Base-by-base conservation (phyloP, 1,140 invertebrate species). In the Bombus balteatus region DNA sequence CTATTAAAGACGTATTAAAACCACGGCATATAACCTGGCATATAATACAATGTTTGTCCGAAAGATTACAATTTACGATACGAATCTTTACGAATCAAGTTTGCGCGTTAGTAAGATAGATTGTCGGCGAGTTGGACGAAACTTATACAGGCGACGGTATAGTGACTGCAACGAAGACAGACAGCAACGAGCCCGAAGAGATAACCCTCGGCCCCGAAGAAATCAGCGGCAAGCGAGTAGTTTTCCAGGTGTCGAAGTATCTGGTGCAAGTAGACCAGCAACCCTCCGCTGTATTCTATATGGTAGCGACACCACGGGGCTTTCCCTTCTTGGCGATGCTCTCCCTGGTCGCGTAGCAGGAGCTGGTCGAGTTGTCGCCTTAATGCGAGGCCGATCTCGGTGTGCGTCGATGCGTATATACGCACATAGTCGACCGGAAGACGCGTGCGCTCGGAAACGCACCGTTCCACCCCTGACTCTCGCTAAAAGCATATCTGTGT, bases 401-500 rank as follows among this genome's bases (percentile, higher is more conserved):
- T 81, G 84, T 76, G 72, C 59, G 84, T 81, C 82, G 74, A 85
- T 71, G 87, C 86, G 80, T 84, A 86, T 73, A 82, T 82, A 89
- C 89, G 89, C 90, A 86, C 80, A 85, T 80, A 78, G 57, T n/a
- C 62, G 74, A 73, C 71, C 82, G 91, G 87, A 81, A 88, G 89
- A 88, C 81, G 88, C 90, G 91, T 91, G 90, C 88, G 89, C 90
- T 89, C 89, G 92, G 92, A 94, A 93, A 92, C 91, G 78, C 88
- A 53, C 81, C 89, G 83, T 86, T 91, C 87, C 90, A 89, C 89
- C 91, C 90, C 91, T 88, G 85, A 87, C 81, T 86, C 81, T 47
- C 87, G 91, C 93, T 93, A 94, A 94, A 94, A 94, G 93, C 93
- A 94, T 94, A 94, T 94, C 93, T 94, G 89, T 94, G 93, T 94